Percentiles rank a stretch among this genome's conserved stretches.
phyloP scores from a whole-genome alignment of 35 echinoderm and acorn worm genomes.

The Patiria miniata region DNA sequence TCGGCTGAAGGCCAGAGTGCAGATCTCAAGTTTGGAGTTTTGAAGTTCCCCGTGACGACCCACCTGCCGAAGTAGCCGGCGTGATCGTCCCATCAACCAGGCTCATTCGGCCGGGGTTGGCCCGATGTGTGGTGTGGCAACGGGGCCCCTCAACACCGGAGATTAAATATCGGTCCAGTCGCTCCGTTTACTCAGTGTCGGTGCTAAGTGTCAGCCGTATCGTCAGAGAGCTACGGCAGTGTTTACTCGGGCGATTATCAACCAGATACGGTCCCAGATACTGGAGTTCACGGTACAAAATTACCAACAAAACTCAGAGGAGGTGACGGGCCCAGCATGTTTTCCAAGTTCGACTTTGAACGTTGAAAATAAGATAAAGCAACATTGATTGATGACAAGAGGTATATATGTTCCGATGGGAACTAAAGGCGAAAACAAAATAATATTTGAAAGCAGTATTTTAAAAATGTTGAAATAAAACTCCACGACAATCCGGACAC shows the following conservation, averaged over 20 bases:
- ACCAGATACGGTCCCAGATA: background rate
- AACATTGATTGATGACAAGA: constrained; percentile 8
- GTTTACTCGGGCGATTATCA: constrained; percentile 1
- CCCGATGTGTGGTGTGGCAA: background rate
- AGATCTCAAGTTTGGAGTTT: background rate
- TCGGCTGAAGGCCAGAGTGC: background rate
- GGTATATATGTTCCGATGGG: too few relatives aligned
- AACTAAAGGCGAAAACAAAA: too few relatives aligned
- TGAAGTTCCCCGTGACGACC: background rate
- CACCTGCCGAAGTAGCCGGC: background rate
- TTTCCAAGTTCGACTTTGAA: constrained; percentile 4
- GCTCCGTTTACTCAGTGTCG: constrained; percentile 5
- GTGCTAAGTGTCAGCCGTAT: background rate
- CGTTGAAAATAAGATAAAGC: background rate
- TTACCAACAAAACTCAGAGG: background rate
- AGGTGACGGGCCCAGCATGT: background rate
- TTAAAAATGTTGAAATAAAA: too few relatives aligned
- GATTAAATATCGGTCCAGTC: background rate
- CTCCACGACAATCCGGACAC: too few relatives aligned
- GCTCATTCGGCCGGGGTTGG: constrained; percentile 1
- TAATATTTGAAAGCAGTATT: too few relatives aligned
- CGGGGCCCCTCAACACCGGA: background rate
- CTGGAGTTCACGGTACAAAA: constrained; percentile 10
- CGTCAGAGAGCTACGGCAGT: background rate
- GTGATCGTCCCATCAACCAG: background rate